Conservation (phyloP, 2,888 invertebrate genomes). For the Troides oblongomaculatus region DNA sequence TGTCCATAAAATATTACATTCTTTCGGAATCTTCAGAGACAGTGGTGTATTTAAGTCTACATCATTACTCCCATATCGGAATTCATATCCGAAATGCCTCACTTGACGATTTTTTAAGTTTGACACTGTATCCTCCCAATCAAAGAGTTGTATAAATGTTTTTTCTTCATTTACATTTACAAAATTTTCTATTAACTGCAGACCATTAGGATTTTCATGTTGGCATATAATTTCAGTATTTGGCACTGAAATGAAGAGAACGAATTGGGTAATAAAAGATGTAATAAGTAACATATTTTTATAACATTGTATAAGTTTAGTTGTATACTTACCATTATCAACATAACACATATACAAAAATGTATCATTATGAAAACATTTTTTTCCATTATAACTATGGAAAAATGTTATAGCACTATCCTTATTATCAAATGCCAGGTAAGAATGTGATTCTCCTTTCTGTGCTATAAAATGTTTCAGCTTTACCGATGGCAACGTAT, state of each 20-base stretch:
- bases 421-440: constrained; percentile 80
- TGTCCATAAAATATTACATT: constrained; percentile 84
- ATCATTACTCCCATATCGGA: constrained; percentile 92
- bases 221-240: constrained; percentile 55
- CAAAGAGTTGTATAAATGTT: constrained; percentile 78
- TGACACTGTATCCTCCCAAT: constrained; percentile 65
- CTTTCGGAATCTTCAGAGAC: constrained; percentile 83
- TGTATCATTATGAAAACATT: constrained; percentile 78
- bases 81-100: constrained; percentile 95
- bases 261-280: neutral
- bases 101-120: constrained; percentile 90
- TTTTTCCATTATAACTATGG: constrained; percentile 79
- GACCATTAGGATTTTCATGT: constrained; percentile 81
- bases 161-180: constrained; percentile 85
- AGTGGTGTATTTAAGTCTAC: constrained; percentile 87
- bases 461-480: constrained; percentile 84
- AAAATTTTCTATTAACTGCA: constrained; percentile 85
- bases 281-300: neutral
- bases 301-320: neutral
- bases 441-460: constrained; percentile 90
- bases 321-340: constrained; percentile 70
- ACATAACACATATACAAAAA: constrained; percentile 84
- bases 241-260: constrained; percentile 58
- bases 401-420: constrained; percentile 80
- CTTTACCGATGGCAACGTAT: constrained; percentile 74